Conservation (phyloP, 2,113 vertebrate species). For the Dendrocopos noguchii region DNA sequence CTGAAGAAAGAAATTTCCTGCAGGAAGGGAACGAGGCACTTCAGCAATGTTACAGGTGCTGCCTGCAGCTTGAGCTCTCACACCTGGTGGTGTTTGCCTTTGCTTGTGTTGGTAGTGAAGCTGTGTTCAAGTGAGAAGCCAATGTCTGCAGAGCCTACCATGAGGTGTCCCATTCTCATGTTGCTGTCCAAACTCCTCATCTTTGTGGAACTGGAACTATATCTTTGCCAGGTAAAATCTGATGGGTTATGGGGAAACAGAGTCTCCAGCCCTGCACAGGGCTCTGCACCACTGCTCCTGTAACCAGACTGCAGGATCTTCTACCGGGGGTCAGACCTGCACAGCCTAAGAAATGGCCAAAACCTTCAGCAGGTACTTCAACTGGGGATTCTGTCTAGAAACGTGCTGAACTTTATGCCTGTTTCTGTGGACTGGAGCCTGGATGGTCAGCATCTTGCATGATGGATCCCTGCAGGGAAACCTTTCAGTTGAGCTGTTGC, state of each 20-base stretch:
- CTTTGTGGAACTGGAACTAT: neutral
- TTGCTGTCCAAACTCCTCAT: neutral
- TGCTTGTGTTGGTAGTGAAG: neutral
- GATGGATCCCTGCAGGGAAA: neutral
- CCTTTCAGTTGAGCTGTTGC: neutral
- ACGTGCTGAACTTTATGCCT: neutral
- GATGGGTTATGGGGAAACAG: neutral
- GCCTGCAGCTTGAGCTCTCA: neutral
- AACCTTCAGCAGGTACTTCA: neutral
- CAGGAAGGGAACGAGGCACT: neutral
- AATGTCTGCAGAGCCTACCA: neutral
- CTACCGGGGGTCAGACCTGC: neutral
- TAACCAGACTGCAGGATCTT: neutral
- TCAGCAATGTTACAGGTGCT: neutral
- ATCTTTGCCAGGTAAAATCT: neutral
- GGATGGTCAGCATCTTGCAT: neutral
- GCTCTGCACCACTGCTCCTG: neutral
- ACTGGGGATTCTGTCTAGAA: neutral
- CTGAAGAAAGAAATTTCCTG: neutral
- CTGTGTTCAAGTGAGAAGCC: neutral
- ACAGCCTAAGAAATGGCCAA: neutral
- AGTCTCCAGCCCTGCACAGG: rapidly evolving
- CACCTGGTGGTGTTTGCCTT: neutral
- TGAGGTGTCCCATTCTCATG: neutral
- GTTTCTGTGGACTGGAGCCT: neutral